phyloP scores from a whole-genome alignment of 2,888 invertebrate genomes.

The Bhutanitis thaidina region DNA sequence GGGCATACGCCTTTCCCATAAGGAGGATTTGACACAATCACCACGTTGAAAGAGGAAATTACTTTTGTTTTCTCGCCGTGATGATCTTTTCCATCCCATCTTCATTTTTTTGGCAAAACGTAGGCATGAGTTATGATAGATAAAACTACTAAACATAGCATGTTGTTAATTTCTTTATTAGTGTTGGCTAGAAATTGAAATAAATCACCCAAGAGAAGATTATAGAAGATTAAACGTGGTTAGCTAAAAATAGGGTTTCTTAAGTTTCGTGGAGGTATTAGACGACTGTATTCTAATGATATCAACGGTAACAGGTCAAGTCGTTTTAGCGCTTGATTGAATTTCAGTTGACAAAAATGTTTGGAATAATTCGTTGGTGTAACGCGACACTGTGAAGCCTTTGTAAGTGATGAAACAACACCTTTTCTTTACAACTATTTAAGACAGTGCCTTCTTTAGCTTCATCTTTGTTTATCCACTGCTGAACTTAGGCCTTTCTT shows the following conservation, averaged over 20 bases:
- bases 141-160: too few species aligned
- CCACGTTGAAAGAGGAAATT: too few species aligned
- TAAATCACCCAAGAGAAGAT: constrained; percentile 20
- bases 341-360: constrained; percentile 19
- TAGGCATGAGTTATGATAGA: too few species aligned
- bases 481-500: too few species aligned
- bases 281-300: constrained; percentile 20
- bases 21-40: too few species aligned
- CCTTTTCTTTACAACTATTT: neutral
- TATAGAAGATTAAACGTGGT: constrained; percentile 19
- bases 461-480: too few species aligned
- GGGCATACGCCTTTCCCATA: too few species aligned
- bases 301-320: constrained; percentile 25
- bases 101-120: too few species aligned
- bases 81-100: too few species aligned
- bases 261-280: constrained; percentile 21
- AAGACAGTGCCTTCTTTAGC: too few species aligned
- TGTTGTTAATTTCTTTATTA: too few species aligned
- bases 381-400: constrained; percentile 12
- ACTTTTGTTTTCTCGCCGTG: too few species aligned
- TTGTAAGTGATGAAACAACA: constrained; percentile 8
- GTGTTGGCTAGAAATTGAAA: neutral
- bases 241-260: constrained; percentile 20
- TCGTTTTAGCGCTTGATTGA: constrained; percentile 22
- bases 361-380: constrained; percentile 2